Conservation (phyloP, 2,113 vertebrate species). For the Mormoops blainvillei region DNA sequence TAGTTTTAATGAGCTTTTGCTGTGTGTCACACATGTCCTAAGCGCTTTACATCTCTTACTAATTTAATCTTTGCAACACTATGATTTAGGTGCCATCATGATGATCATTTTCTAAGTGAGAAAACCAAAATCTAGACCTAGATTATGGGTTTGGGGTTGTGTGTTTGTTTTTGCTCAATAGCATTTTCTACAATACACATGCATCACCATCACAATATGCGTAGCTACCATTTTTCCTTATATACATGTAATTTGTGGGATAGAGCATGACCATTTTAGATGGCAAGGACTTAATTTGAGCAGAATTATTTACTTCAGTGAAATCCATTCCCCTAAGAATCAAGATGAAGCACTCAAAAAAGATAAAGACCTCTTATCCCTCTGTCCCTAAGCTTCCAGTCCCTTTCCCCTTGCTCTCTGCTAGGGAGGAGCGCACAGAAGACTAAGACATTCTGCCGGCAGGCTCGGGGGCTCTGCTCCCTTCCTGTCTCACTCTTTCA, state of each 20-base stretch:
- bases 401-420: neutral
- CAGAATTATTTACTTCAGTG: neutral
- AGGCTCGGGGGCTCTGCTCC: neutral
- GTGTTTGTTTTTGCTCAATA: neutral
- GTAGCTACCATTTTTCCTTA: neutral
- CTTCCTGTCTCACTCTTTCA: neutral
- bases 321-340: neutral
- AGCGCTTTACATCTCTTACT: neutral
- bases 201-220: neutral
- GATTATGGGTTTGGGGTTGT: neutral
- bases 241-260: neutral
- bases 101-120: conserved; percentile 5
- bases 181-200: neutral
- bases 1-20: neutral
- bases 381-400: neutral
- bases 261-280: neutral
- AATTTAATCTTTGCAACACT: neutral
- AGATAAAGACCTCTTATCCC: neutral
- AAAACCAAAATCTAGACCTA: neutral
- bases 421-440: neutral
- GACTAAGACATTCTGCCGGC: neutral
- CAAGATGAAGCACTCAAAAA: neutral
- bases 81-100: neutral
- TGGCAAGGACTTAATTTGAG: neutral
- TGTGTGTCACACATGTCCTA: neutral